A percentile compares a stretch with the other conserved stretches of the same genome.
Evolutionary conservation across 2,888 invertebrate genomes (phyloP).

Genomic region (Catocala sponsa): DNA sequence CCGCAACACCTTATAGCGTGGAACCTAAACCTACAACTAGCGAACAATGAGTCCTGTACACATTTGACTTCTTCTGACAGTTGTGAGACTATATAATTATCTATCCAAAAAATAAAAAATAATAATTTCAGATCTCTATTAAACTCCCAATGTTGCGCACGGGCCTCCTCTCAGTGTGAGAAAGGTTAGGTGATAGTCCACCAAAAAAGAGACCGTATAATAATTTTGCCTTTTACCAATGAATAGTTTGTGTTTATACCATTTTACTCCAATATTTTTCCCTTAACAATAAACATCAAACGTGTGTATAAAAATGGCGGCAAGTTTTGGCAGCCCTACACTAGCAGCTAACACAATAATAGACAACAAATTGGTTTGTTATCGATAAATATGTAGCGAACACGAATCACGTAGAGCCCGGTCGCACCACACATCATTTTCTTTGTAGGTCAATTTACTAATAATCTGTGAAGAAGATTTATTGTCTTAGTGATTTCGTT

Average conservation of each 20-base stretch:
- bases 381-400: conserved; percentile 62
- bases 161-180: too few species aligned
- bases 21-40: too few species aligned
- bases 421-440: conserved; percentile 46
- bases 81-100: too few species aligned
- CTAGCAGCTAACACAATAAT: conserved; percentile 60
- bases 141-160: too few species aligned
- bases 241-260: background rate
- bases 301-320: conserved; percentile 7
- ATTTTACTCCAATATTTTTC: background rate
- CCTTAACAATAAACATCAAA: conserved; percentile 1
- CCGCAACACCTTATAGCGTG: too few species aligned
- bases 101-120: too few species aligned
- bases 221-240: too few species aligned
- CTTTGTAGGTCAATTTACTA: conserved; percentile 55
- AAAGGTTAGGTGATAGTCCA: too few species aligned
- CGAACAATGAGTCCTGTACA: too few species aligned
- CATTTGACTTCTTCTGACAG: too few species aligned
- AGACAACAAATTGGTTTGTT: conserved; percentile 65
- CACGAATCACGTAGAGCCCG: conserved; percentile 62
- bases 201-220: too few species aligned
- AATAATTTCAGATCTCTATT: too few species aligned
- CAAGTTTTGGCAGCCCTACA: conserved; percentile 15
- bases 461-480: conserved; percentile 43
- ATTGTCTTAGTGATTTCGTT: conserved; percentile 33